These are phyloP conservation scores for Microcebus lehilahytsara DNA, from an alignment of 2,113 vertebrate genomes.

Conservation along the genomic window DNA sequence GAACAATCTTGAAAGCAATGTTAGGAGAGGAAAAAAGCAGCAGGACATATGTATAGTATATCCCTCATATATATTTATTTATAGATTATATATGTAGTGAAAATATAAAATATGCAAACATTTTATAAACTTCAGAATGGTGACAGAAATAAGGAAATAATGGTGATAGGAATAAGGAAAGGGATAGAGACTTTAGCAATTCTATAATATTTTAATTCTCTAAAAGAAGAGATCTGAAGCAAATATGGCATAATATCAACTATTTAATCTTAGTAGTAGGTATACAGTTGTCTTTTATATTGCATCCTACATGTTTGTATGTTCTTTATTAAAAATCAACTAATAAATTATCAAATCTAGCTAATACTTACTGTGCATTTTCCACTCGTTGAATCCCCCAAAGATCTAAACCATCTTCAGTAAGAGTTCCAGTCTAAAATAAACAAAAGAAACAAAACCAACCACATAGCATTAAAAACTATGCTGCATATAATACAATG, in stretches of 20 bases:
- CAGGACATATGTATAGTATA: not conserved
- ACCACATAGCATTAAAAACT: slow-evolving; percentile 1
- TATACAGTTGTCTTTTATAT: not conserved
- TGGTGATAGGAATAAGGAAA: not conserved
- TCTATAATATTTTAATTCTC: slow-evolving; percentile 1
- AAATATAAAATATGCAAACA: slow-evolving; percentile 27
- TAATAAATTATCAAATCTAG: slow-evolving; percentile 16
- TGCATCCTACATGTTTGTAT: not conserved
- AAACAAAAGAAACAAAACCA: not conserved
- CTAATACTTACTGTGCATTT: slow-evolving; percentile 86
- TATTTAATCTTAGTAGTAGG: not conserved
- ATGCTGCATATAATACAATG: not conserved
- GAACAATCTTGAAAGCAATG: slow-evolving; percentile 29
- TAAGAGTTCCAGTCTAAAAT: slow-evolving; percentile 95
- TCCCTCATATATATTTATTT: not conserved
- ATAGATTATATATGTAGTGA: not conserved
- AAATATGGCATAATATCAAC: not conserved
- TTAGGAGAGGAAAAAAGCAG: not conserved
- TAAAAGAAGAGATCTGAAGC: not conserved
- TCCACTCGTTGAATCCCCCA: slow-evolving; percentile 96
- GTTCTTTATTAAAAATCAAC: slow-evolving; percentile 14
- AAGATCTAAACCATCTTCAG: slow-evolving; percentile 97
- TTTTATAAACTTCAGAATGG: not conserved
- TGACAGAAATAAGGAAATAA: not conserved
- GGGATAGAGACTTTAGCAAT: not conserved